These are phyloP conservation scores for Julus scandinavius DNA, from an alignment of 2,888 invertebrate species.

Conservation along the genomic window DNA sequence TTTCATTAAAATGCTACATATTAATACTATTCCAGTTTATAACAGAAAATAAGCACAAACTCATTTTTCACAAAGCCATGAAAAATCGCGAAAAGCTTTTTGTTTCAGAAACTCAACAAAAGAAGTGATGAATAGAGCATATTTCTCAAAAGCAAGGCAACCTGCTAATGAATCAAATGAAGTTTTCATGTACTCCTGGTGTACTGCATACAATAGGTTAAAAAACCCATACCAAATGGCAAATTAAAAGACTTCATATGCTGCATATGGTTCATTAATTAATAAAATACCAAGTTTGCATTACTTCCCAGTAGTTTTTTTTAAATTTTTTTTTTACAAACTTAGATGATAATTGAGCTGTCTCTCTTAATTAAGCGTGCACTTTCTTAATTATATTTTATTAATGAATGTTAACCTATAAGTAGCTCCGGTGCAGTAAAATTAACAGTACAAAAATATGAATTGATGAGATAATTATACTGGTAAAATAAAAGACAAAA, in stretches of 20 bases:
- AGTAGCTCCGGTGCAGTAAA: too few relatives aligned
- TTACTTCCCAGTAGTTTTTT: neutral
- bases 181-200: neutral
- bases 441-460: too few relatives aligned
- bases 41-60: too few relatives aligned
- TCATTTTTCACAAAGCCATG: neutral
- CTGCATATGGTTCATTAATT: neutral
- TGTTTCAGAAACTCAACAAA: neutral
- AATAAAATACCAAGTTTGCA: neutral
- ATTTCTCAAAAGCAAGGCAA: neutral
- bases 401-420: too few relatives aligned
- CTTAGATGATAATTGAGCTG: too few relatives aligned
- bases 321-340: too few relatives aligned
- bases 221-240: neutral
- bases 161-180: conserved; percentile 7
- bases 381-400: too few relatives aligned
- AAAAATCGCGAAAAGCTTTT: neutral
- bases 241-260: neutral
- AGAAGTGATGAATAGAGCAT: neutral
- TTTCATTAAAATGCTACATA: too few relatives aligned
- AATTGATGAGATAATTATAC: too few relatives aligned
- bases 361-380: too few relatives aligned
- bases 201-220: neutral
- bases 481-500: too few relatives aligned
- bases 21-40: too few relatives aligned